Evolutionary conservation across 2,888 invertebrate species (phyloP), one percentile per base, ranked within the genome.

Genomic region (Protula sp.): DNA sequence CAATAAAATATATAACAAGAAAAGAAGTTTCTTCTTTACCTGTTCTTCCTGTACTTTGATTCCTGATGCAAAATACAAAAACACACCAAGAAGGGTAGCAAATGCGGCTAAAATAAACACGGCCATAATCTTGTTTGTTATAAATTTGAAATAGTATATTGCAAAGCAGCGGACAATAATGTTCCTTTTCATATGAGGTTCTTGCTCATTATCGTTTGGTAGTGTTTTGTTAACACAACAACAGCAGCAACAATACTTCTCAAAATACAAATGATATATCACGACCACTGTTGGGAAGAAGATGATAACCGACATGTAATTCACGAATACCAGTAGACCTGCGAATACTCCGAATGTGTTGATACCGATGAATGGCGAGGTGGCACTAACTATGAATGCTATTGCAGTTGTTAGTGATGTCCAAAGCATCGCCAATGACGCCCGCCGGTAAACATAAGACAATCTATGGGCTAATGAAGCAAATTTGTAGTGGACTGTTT

Each of bases 221-320:
- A 14, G 38, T 9, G 38, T 38, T 19, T 38, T 38, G 9, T 19
- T 38, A 14, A 38, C 50, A 24, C 64, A 57, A 48, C 63, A 63
- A 47, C 63, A 63, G 50, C 63, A 63, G 61, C 64, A 71, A 9
- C 48, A 64, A 58, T 55, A 70, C 47, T 59, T 58, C 60, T 67
- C 65, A 57, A 60, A 67, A 54, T 63, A 60, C 27, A 64, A 14
- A 55, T 70, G 69, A 55, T 71, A 64, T n/a, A 61, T 47, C 22
- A 72, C 55, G n/a, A 73, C 67, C 29, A 74, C 73, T 19, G 70
- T 66, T 0, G 77, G 77, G 57, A 78, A 77, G 63, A 74, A 78
- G n/a, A 72, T 57, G 19, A 78, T 69, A 28, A 77, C 75, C 59
- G 74, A 75, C 22, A 77, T n/a, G 66, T 76, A 78, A 66, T 78